phyloP scores from a whole-genome alignment of 1,140 invertebrate genomes.

The Scaptomyza graminum region DNA sequence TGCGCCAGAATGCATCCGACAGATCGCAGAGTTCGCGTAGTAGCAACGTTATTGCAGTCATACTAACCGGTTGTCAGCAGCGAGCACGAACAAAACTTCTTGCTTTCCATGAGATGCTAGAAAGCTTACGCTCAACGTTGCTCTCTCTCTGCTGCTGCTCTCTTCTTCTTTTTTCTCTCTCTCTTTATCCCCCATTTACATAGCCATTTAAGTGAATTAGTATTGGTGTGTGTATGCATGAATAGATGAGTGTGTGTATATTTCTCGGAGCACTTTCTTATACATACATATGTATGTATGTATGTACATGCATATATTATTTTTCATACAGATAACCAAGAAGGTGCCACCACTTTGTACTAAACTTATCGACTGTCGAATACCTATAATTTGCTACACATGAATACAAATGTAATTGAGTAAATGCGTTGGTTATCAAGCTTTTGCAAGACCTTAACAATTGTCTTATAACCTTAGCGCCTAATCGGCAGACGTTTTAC shows the following conservation, averaged over 20 bases:
- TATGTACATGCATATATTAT: not conserved
- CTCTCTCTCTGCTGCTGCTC: conserved; percentile 1
- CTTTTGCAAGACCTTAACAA: not conserved
- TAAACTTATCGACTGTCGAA: conserved; percentile 33
- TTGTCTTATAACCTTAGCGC: not conserved
- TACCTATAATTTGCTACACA: not conserved
- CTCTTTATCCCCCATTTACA: not conserved
- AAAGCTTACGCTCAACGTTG: conserved; percentile 28
- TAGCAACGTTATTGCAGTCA: conserved; percentile 75
- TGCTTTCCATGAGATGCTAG: conserved; percentile 37
- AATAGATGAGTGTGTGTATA: not conserved
- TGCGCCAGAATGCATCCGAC: conserved; percentile 70
- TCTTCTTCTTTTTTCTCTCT: conserved; percentile 8
- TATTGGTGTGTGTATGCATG: not conserved
- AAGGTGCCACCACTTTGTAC: conserved; percentile 19
- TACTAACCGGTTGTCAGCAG: conserved; percentile 52
- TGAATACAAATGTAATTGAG: not conserved
- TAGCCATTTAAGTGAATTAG: not conserved
- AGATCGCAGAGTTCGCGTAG: conserved; percentile 69
- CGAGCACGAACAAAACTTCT: conserved; percentile 28
- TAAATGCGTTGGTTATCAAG: not conserved
- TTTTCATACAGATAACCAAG: not conserved
- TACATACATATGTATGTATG: not conserved
- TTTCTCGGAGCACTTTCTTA: too few species aligned
- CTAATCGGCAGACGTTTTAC: not conserved